Base-by-base conservation (phyloP, 2,888 invertebrate genomes). In the Pyrochroa serraticornis region DNA sequence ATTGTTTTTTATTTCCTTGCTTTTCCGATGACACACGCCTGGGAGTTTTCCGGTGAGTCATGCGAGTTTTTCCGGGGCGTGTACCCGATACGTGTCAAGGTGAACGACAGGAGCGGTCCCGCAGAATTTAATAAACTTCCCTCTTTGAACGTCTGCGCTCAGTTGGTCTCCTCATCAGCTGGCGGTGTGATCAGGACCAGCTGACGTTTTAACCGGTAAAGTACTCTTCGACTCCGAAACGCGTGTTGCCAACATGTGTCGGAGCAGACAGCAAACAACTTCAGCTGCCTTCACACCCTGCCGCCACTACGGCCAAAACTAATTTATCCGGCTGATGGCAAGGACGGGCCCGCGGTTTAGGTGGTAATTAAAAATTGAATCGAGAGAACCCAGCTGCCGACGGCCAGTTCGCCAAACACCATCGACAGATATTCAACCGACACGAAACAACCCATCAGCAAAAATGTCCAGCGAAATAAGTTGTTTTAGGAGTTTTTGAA, bases 181-280 rank as follows among this genome's bases (percentile, higher is more conserved):
- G 53, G 39, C 53, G n/a, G 53, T 53, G 53, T 41, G 53, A 53
- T 53, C 53, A 46, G n/a, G 41, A 41, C 53, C 53, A 53, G 53
- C 53, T 53, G 53, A 53, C 53, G 41, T 30, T 22, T 22, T 5
- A 53, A 53, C 53, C 53, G 53, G 53, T 53, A 53, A 53, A 53
- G 53, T 46, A 53, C 53, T 46, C 22, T 22, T 45, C 37, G 44
- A 43, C 12, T n/a, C 32, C 34, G 34, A 42, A 44, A 31, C 38
- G 49, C 45, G 38, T 45, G 53, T 46, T 46, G 22, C 41, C 53
- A 45, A 52, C 52, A 53, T 53, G 53, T 53, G 53, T 53, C 36
- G 38, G 36, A 34, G 6, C 41, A 38, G 45, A 44, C 45, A 46
- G 22, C 22, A 22, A 22, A 22, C 22, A 22, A 22, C 22, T 22